Conservation (phyloP, 1,140 invertebrate genomes). For the Orchesella cincta region DNA sequence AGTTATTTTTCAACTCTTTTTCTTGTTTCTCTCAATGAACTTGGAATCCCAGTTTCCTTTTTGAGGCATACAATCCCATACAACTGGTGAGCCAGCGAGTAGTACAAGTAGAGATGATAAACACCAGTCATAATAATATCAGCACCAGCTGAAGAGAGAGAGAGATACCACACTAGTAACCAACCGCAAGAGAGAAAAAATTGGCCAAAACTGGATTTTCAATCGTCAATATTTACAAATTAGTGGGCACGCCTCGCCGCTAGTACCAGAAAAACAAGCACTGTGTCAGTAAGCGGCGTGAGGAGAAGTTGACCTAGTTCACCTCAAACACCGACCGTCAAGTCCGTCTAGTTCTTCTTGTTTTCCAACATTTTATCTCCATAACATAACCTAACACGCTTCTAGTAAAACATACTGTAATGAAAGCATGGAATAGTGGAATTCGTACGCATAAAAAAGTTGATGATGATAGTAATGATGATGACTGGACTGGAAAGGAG, state of each 20-base stretch:
- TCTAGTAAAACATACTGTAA: not conserved
- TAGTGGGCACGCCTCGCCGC: not conserved
- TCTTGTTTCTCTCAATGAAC: constrained; percentile 23
- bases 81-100: too few species aligned
- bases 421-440: too few species aligned
- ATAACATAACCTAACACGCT: too few species aligned
- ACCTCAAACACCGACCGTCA: not conserved
- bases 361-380: constrained; percentile 13
- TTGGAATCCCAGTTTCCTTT: constrained; percentile 27
- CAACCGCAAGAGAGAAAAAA: constrained; percentile 15
- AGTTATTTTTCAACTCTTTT: constrained; percentile 22
- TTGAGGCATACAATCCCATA: not conserved
- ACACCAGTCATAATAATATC: not conserved
- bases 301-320: constrained; percentile 27
- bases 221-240: constrained; percentile 29
- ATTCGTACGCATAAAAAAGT: too few species aligned
- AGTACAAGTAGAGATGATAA: not conserved
- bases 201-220: constrained; percentile 28
- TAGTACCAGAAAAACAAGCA: constrained; percentile 6
- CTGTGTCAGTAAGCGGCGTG: not conserved
- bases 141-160: too few species aligned
- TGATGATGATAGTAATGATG: too few species aligned
- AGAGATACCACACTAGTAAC: too few species aligned
- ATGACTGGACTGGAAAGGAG: too few species aligned
- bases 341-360: constrained; percentile 14